Evolutionary conservation across 1,140 invertebrate genomes (phyloP), one percentile per base, ranked within the genome.

Genomic region (Aphelenchoides fujianensis): DNA sequence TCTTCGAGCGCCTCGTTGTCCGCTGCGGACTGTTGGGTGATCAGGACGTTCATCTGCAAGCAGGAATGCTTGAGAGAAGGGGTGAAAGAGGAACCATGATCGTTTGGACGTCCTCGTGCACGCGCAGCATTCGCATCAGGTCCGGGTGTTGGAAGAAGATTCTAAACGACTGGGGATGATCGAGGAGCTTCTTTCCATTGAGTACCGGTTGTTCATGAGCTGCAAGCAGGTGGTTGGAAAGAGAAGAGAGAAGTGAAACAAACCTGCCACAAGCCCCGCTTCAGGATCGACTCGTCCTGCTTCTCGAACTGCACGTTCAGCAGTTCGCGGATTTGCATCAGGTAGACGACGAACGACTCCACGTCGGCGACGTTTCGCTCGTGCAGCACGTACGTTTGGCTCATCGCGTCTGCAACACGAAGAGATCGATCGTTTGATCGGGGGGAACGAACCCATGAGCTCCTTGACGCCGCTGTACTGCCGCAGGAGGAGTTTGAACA

Each of bases 91-190:
- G 7, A 34, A 35, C 71, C 96, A 99, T 99, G 19, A 99, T 92
- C 30, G 95, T 95, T 95, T 98, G 98, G 0, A 99, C 96, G 83
- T 98, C 98, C 86, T 99, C 96, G 85, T 99, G 96, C 32, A 98
- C 92, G 71, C 94, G 89, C 0, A 99, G 87, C 3, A 97, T 92
- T 75, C 96, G 89, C 85, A 99, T 99, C 48, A 99, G 88, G 87
- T 99, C 96, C 0, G 97, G 97, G 88, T 99, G 97, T 87, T 99
- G 97, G 89, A 99, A 99, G 88, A 99, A 99, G 0, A 97, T 95
- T 83, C 95, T 48, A 48, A 48, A 48, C n/a, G n/a, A n/a, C n/a
- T n/a, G n/a, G n/a, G n/a, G n/a, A n/a, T n/a, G n/a, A n/a, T n/a
- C n/a, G n/a, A n/a, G n/a, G n/a, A n/a, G n/a, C n/a, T n/a, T n/a